Evolutionary conservation across 2,797 vertebrate genomes (phyloP).

Genomic region (Megaceryle alcyon): DNA sequence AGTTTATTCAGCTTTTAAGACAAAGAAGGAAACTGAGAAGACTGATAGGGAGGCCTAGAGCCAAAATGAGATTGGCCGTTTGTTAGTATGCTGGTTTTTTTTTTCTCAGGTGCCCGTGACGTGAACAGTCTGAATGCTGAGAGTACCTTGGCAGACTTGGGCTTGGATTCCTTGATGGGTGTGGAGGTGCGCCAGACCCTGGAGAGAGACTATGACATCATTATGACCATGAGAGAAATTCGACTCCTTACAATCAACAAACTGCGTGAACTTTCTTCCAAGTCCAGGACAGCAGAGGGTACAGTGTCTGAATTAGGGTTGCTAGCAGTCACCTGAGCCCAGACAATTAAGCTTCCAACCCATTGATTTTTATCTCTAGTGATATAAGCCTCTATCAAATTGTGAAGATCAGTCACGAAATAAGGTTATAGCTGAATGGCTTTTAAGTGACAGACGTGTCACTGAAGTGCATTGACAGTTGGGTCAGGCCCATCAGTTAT

Average conservation of each 20-base stretch:
- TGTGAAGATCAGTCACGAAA: neutral
- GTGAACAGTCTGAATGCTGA: constrained; percentile 86
- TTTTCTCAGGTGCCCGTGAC: constrained; percentile 87
- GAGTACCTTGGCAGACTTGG: constrained; percentile 89
- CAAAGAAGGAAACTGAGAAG: neutral
- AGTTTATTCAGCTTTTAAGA: neutral
- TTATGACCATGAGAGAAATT: constrained; percentile 93
- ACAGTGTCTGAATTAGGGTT: neutral
- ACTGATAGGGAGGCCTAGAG: neutral
- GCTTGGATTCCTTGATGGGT: constrained; percentile 96
- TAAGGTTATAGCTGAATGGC: neutral
- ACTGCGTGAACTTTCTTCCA: constrained; percentile 85
- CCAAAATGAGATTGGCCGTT: neutral
- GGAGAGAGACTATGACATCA: constrained; percentile 90
- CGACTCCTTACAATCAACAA: constrained; percentile 90
- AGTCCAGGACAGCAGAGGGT: constrained; percentile 74
- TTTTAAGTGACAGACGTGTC: neutral
- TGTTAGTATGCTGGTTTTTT: neutral
- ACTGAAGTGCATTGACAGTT: neutral
- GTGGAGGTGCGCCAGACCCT: constrained; percentile 96
- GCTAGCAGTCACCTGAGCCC: neutral
- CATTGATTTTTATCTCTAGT: neutral
- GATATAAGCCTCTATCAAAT: neutral
- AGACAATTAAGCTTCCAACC: neutral
- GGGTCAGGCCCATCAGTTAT: neutral